Evolutionary conservation across 2,888 invertebrate species (phyloP), one percentile per base, ranked within the genome.

Genomic region (Chrysina gloriosa): DNA sequence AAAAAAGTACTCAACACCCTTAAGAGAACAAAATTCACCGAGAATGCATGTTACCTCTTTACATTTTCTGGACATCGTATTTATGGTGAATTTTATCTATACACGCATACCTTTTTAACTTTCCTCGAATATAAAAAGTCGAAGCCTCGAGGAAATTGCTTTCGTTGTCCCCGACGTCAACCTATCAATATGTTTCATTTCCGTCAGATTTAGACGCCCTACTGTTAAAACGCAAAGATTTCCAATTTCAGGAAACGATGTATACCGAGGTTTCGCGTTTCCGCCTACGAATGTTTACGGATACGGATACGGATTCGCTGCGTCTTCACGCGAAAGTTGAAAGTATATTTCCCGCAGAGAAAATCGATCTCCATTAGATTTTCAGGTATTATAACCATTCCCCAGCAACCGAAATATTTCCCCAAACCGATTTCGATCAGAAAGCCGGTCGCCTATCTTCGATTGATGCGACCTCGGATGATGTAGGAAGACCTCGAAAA

Each of bases 311-410:
- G n/a, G n/a, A n/a, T 27, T 27, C 48, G 29, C 27, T 9, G 16
- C 50, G 29, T 29, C 7, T 29, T 16, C 4, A 11, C 36, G 47
- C 36, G 23, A 23, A 7, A 23, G 23, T 29, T 16, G 27, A 11
- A 27, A 21, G 14, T 27, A 27, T 16, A 50, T 50, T 27, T 29
- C 11, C 27, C 1, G 7, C 5, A 16, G 19, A 45, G 21, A 50
- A 27, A 50, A 25, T 50, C 50, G 31, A 16, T 16, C 50, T 50
- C 50, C 29, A 50, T 50, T 50, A 50, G 29, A 50, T 50, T 50
- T 50, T 29, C 27, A 50, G 27, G 50, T 50, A 27, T 50, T 50
- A 50, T 50, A 27, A 27, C 50, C 14, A 7, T n/a, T 11, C 27
- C 11, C 21, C 19, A 21, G 9, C 42, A 16, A n/a, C 31, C 7